phyloP scores from a whole-genome alignment of 2,888 invertebrate genomes.

The Xylocampa areola region DNA sequence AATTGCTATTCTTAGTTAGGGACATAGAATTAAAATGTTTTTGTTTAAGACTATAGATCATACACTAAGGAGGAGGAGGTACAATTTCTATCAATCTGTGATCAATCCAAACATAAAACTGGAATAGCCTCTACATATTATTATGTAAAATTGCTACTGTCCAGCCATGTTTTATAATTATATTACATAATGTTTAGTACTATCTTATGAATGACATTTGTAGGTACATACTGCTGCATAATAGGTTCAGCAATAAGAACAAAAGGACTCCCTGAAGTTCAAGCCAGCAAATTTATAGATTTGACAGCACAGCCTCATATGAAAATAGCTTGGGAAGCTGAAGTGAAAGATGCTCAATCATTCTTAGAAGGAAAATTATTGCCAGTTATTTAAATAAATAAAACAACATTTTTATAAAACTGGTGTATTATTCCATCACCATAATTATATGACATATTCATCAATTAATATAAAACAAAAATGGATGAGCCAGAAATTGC shows the following conservation, averaged over 20 bases:
- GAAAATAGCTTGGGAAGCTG: slow-evolving; percentile 78
- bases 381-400: slow-evolving; percentile 66
- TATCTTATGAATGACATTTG: too few species aligned
- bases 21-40: too few species aligned
- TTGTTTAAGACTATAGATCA: too few species aligned
- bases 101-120: too few species aligned
- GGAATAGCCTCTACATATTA: too few species aligned
- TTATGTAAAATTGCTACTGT: too few species aligned
- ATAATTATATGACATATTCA: slow-evolving; percentile 60
- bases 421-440: slow-evolving; percentile 73
- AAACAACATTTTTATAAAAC: slow-evolving; percentile 56
- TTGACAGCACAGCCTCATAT: slow-evolving; percentile 74
- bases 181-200: too few species aligned
- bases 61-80: too few species aligned
- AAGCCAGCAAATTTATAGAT: slow-evolving; percentile 82
- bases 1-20: too few species aligned
- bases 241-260: slow-evolving; percentile 80
- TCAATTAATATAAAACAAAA: slow-evolving; percentile 59
- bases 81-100: too few species aligned
- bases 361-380: slow-evolving; percentile 75
- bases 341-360: slow-evolving; percentile 80
- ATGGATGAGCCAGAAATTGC: slow-evolving; percentile 39
- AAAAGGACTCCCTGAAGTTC: slow-evolving; percentile 81
- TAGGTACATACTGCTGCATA: slow-evolving; percentile 85
- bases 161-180: too few species aligned